Conservation (phyloP, 2,888 invertebrate genomes). For the Steinernema hermaphroditum region DNA sequence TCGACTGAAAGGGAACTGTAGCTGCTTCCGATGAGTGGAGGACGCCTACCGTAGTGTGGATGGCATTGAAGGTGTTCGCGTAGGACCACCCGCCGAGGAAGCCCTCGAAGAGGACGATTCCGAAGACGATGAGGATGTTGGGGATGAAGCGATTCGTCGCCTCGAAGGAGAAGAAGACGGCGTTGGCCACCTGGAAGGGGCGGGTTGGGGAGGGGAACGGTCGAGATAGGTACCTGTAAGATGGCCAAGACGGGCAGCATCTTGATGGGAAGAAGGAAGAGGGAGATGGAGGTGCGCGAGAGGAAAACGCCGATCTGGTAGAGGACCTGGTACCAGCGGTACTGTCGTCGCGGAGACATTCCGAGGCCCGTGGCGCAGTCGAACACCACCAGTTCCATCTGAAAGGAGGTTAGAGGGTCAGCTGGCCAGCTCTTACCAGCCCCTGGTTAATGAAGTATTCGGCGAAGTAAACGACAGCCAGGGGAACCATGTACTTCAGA, state of each 20-base stretch:
- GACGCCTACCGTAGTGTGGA: conserved; percentile 73
- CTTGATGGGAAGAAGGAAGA: conserved; percentile 70
- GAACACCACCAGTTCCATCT: conserved; percentile 79
- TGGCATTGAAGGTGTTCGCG: conserved; percentile 81
- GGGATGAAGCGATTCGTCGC: conserved; percentile 75
- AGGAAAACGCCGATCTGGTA: conserved; percentile 72
- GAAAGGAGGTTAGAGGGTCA: conserved; percentile 45
- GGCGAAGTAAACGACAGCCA: conserved; percentile 78
- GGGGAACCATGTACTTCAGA: conserved; percentile 78
- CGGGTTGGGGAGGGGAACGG: not conserved
- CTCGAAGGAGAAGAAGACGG: conserved; percentile 73
- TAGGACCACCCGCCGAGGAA: conserved; percentile 77
- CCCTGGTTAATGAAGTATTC: conserved; percentile 88
- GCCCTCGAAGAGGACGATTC: conserved; percentile 77
- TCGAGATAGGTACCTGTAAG: conserved; percentile 71
- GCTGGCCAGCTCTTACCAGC: conserved; percentile 72
- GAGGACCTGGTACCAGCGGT: conserved; percentile 65
- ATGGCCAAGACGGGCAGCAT: conserved; percentile 76
- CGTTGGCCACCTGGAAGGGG: conserved; percentile 73
- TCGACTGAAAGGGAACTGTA: conserved; percentile 38
- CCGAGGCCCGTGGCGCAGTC: conserved; percentile 66
- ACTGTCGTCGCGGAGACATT: conserved; percentile 69
- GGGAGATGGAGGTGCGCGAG: conserved; percentile 45
- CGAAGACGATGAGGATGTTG: conserved; percentile 74
- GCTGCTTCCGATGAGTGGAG: too few relatives aligned